These are phyloP conservation scores for Gila orcuttii DNA, from an alignment of 2,113 vertebrate species.

Conservation along the genomic window DNA sequence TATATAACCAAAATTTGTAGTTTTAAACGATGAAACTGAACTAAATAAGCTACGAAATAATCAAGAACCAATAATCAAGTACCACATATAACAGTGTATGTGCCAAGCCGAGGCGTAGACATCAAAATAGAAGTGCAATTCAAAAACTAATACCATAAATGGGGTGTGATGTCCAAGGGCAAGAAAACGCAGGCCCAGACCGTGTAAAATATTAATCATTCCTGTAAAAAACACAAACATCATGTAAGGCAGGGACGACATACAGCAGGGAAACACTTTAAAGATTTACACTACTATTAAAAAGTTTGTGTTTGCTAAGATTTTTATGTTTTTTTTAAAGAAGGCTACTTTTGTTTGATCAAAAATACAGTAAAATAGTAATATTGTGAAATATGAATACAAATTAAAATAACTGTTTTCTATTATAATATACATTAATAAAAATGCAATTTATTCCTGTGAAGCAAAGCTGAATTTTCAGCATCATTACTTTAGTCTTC, in stretches of 20 bases:
- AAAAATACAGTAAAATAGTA: no score
- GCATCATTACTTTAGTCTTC: no score
- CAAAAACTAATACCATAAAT: slow-evolving; percentile 84
- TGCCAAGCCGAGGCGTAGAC: not conserved
- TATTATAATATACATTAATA: no score
- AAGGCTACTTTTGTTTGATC: no score
- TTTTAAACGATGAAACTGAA: not conserved
- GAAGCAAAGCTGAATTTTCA: no score
- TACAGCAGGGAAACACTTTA: not conserved
- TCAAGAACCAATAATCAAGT: not conserved
- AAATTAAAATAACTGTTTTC: no score
- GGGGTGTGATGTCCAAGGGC: slow-evolving; percentile 96
- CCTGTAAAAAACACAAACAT: slow-evolving; percentile 72
- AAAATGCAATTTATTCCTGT: no score
- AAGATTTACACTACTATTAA: not conserved
- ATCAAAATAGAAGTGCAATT: not conserved
- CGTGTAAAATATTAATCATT: slow-evolving; percentile 98
- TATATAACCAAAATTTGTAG: not conserved
- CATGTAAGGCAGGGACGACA: not conserved
- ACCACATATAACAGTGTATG: not conserved
- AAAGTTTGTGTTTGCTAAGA: no score
- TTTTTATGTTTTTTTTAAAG: no score
- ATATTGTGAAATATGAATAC: no score
- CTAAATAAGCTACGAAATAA: not conserved
- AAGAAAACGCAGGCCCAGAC: slow-evolving; percentile 91